phyloP scores from a whole-genome alignment of 2,888 invertebrate genomes.

The Helleia helle region DNA sequence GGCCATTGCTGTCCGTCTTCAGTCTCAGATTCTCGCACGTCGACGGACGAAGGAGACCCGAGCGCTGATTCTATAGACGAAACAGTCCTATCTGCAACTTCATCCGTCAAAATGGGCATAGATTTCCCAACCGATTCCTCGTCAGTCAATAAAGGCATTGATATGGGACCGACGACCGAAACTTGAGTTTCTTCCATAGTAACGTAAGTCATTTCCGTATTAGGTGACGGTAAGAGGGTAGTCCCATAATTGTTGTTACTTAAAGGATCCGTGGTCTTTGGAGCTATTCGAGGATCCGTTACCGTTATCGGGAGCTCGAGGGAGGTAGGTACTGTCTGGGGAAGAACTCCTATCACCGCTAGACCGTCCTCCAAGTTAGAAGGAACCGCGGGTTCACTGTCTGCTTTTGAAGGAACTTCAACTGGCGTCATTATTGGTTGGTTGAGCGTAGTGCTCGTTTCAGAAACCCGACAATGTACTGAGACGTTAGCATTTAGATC shows the following conservation, averaged over 20 bases:
- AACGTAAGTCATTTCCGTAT: slow-evolving; percentile 47
- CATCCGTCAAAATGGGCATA: slow-evolving; percentile 61
- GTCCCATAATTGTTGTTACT: slow-evolving; percentile 37
- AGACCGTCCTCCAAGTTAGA: slow-evolving; percentile 68
- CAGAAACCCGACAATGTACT: slow-evolving; percentile 77
- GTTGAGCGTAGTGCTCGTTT: slow-evolving; percentile 82
- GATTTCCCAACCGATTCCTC: slow-evolving; percentile 47
- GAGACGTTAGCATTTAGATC: slow-evolving; percentile 73
- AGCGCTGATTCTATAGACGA: slow-evolving; percentile 41
- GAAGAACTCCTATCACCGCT: slow-evolving; percentile 74
- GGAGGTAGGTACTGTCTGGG: slow-evolving; percentile 77
- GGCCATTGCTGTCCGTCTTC: slow-evolving; percentile 43
- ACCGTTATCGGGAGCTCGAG: slow-evolving; percentile 84
- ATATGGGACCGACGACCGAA: slow-evolving; percentile 50
- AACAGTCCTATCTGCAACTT: slow-evolving; percentile 36
- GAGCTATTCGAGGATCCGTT: slow-evolving; percentile 82
- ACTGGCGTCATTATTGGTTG: slow-evolving; percentile 89
- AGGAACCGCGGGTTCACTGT: slow-evolving; percentile 39
- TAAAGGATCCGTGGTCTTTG: slow-evolving; percentile 58
- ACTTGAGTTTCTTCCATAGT: slow-evolving; percentile 42
- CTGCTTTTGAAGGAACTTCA: slow-evolving; percentile 78
- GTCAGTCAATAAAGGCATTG: slow-evolving; percentile 76
- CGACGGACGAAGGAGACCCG: slow-evolving; percentile 39
- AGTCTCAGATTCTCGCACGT: slow-evolving; percentile 39
- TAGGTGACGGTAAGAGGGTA: slow-evolving; percentile 42